Conservation (phyloP, 1,140 invertebrate species). For the Ridgeia piscesae region DNA sequence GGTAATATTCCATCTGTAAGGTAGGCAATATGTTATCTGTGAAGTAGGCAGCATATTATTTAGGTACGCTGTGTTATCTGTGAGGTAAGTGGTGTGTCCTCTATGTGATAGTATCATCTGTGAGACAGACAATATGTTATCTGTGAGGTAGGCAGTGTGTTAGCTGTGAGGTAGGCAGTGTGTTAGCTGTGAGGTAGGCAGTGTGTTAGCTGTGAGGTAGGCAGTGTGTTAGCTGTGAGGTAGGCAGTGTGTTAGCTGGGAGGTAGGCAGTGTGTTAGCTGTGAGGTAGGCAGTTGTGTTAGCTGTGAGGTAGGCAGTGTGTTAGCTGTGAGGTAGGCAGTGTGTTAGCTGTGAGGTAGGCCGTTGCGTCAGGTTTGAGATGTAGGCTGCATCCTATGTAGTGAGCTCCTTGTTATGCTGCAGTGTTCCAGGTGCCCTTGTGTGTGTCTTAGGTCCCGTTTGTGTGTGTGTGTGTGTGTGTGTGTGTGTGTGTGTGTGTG, state of each 20-base stretch:
- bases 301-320: slow-evolving; percentile 75
- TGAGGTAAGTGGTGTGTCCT: slow-evolving; percentile 93
- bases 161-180: background rate
- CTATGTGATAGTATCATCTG: slow-evolving; percentile 96
- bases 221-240: no score
- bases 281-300: slow-evolving; percentile 93
- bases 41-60: background rate
- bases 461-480: no score
- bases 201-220: no score
- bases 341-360: no score
- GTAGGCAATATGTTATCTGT: background rate
- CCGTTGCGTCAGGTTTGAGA: no score
- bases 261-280: background rate
- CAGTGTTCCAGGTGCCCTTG: no score
- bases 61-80: slow-evolving; percentile 37
- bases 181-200: slow-evolving; percentile 19
- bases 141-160: background rate
- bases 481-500: no score
- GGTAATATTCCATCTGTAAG: background rate
- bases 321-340: background rate
- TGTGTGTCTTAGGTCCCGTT: no score
- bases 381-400: no score
- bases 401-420: no score
- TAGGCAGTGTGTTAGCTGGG: background rate
- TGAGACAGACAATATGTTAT: slow-evolving; percentile 60